Conservation (phyloP, 2,113 vertebrate genomes). For the Pimephales promelas region DNA sequence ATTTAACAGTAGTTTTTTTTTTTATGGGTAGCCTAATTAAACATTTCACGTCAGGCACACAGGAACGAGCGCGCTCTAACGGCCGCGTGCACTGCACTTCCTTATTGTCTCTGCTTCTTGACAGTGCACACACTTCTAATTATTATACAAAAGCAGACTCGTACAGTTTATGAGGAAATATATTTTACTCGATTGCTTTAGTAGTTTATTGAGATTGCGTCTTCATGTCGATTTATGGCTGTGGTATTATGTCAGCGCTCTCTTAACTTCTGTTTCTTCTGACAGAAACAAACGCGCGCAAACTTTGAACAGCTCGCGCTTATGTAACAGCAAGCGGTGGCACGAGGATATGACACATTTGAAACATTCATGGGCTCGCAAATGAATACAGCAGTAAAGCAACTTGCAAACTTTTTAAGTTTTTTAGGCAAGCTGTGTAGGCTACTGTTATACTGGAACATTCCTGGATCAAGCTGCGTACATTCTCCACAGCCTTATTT, state of each 20-base stretch:
- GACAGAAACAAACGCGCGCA: conserved; percentile 18
- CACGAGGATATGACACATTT: conserved; percentile 14
- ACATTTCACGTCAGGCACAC: not conserved
- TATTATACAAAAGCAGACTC: not conserved
- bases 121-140: not conserved
- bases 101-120: not conserved
- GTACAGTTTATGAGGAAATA: not conserved
- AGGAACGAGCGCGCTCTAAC: not conserved
- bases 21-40: not conserved
- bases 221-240: not conserved
- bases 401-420: not conserved
- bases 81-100: not conserved
- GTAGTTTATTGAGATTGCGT: not conserved
- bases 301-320: conserved; percentile 32
- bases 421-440: not conserved
- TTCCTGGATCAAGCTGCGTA: not conserved
- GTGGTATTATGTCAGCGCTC: not conserved
- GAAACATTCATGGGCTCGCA: not conserved
- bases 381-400: not conserved
- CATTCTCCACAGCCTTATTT: not conserved
- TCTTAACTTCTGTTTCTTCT: not conserved
- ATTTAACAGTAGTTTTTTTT: not conserved
- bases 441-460: not conserved
- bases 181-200: not conserved
- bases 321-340: conserved; percentile 20